A percentile compares a stretch with the other conserved stretches of the same genome.
phyloP scores from a whole-genome alignment of 2,113 vertebrate genomes.

The Xyliphius kryptos region DNA sequence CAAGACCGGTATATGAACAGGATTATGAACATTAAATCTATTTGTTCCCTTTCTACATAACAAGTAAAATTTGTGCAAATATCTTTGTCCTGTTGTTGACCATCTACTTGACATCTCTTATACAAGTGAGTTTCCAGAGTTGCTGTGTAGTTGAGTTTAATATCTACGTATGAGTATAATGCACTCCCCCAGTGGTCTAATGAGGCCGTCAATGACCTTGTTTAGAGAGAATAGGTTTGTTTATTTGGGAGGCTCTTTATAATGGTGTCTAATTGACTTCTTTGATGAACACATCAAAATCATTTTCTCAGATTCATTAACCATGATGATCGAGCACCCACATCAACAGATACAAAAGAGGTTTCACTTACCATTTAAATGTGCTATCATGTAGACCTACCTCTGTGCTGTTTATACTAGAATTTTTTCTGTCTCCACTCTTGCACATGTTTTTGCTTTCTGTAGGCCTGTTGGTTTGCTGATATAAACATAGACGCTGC shows the following conservation, averaged over 20 bases:
- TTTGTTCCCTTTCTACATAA: too few species aligned
- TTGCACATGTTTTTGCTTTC: constrained; percentile 35
- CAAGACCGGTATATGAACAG: too few species aligned
- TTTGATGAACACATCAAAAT: constrained; percentile 54
- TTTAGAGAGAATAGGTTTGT: constrained; percentile 50
- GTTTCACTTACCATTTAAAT: constrained; percentile 28
- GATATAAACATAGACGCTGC: constrained; percentile 43
- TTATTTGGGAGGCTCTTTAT: constrained; percentile 47
- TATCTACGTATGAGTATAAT: constrained; percentile 47
- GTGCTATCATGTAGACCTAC: constrained; percentile 22
- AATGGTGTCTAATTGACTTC: constrained; percentile 54
- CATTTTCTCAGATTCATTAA: constrained; percentile 54
- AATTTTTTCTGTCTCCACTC: constrained; percentile 7
- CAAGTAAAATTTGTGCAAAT: too few species aligned
- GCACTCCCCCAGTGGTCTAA: constrained; percentile 47
- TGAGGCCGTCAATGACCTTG: constrained; percentile 44
- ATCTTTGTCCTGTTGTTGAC: constrained; percentile 45
- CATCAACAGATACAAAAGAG: constrained; percentile 26
- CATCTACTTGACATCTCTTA: constrained; percentile 48
- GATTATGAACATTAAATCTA: too few species aligned
- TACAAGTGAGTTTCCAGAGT: constrained; percentile 26
- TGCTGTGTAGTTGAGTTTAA: constrained; percentile 37
- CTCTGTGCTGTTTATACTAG: constrained; percentile 33
- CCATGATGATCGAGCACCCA: constrained; percentile 42
- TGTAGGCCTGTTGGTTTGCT: constrained; percentile 34